Base-by-base conservation (phyloP, 2,113 vertebrate genomes). In the Thalassoma bifasciatum region DNA sequence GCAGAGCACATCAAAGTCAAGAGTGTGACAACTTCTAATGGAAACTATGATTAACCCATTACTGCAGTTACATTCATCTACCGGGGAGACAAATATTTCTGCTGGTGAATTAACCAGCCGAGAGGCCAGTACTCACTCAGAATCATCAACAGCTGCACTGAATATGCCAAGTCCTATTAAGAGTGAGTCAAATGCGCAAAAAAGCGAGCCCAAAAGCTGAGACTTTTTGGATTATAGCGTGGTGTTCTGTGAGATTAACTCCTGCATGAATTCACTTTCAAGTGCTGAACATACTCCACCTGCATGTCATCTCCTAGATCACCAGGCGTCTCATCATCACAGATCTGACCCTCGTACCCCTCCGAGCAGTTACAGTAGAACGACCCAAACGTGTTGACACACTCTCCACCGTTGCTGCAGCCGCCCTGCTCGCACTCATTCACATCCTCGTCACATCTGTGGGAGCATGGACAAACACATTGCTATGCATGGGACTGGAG, bases 321-420 rank as follows among this genome's bases (percentile, higher is more conserved):
- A 1, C 91, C 94, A 12, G 56, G 51, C 1, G 92, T 91, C 0
- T 94, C 93, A 30, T 95, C 94, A 11, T 92, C 92, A 19, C 96
- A 99, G 46, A 94, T 90, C 86, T 93, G 95, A 1, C 96, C 97
- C 86, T 96, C 95, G 0, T 92, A 97, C 14, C 96, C 97, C 0
- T 93, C 89, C 0, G 96, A 96, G 88, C 98, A 99, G 92, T 98
- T 98, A 81, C 98, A 99, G 42, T 94, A 90, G 89, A 98, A 99
- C 0, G 96, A 95, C 24, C 96, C 97, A 0, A 96, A 96, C 1
- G 96, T 79, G 72, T 98, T 99, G 71, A 98, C 88, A 2, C 98
- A 99, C 13, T 91, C 86, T 1, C 95, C 97, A 0, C 94, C 95
- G 0, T 96, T 94, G 76, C 95, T 93, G 51, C 98, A 99, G 83